phyloP scores from a whole-genome alignment of 2,888 invertebrate species.

The Myathropa florea region DNA sequence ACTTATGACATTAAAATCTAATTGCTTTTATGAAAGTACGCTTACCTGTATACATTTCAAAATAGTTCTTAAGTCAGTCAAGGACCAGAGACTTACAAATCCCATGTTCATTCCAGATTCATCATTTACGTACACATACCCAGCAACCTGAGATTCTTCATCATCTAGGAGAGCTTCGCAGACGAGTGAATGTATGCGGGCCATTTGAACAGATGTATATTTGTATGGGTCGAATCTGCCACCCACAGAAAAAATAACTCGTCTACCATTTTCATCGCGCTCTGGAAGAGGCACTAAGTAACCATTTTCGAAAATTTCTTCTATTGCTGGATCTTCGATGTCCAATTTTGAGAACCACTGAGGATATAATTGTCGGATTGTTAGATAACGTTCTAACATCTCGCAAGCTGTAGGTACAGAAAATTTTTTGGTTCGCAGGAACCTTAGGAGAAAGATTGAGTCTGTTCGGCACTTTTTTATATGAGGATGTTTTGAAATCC shows the following conservation, averaged over 20 bases:
- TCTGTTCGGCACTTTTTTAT: constrained; percentile 93
- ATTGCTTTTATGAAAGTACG: background rate
- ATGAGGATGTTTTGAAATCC: constrained; percentile 90
- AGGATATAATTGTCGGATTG: constrained; percentile 91
- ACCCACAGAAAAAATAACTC: constrained; percentile 90
- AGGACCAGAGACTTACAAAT: constrained; percentile 90
- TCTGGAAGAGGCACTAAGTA: constrained; percentile 88
- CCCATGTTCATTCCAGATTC: constrained; percentile 92
- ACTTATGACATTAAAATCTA: background rate
- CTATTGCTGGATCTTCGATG: constrained; percentile 88
- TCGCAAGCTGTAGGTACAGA: constrained; percentile 92
- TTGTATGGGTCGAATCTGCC: constrained; percentile 89
- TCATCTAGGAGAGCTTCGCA: constrained; percentile 92
- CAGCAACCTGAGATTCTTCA: constrained; percentile 90
- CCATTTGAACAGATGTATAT: constrained; percentile 91
- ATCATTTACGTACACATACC: constrained; percentile 92
- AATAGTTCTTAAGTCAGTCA: constrained; percentile 89
- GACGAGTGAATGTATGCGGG: constrained; percentile 91
- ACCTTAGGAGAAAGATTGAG: constrained; percentile 89
- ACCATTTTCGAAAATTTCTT: constrained; percentile 90
- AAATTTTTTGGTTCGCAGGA: constrained; percentile 93
- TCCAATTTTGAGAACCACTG: constrained; percentile 93
- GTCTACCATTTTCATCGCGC: constrained; percentile 88
- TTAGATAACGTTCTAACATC: constrained; percentile 92
- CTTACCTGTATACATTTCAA: constrained; percentile 88